Base-by-base conservation (phyloP, 2,888 invertebrate genomes). In the Polyommatus icarus region DNA sequence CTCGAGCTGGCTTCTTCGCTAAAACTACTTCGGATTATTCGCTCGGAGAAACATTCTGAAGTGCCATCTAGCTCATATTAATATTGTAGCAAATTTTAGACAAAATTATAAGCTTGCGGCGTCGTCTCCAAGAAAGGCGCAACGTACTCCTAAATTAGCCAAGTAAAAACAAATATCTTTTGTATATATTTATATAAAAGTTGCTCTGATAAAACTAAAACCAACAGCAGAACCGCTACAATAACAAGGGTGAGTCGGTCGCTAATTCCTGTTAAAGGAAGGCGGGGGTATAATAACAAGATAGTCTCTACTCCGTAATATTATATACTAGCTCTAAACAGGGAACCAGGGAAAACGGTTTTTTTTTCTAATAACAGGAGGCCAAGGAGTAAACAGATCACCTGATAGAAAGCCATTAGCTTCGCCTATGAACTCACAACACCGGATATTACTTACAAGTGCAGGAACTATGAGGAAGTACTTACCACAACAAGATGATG, bases 291-390 rank as follows among this genome's bases (percentile, higher is more conserved):
- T 83, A 85, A 87, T 87, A 89, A 88, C 87, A 88, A 89, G 18
- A 89, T 88, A 88, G 88, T 88, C 87, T 86, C 85, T 83, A 84
- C 83, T 81, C 82, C 82, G 86, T 86, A 86, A 88, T 86, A 88
- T 86, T 86, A 88, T 86, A 87, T 89, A 85, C 84, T 83, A 79
- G 78, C 79, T 82, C 82, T 81, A 67, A 32, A 67, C 18, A 29
- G 32, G 4, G 6, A 29, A 29, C 29, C 67, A 29, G 15, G 67
- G 46, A 46, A 46, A 46, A 46, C 10, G 40, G 10, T 46, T 46
- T 46, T 10, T 40, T 46, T 46, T 46, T 67, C 7, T 32, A 18
- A 18, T 54, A 54, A 54, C 18, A 18, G 54, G 54, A 54, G 1
- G 18, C 54, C 18, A 54, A 18, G 18, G 54, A 18, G 54, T 46